phyloP scores from a whole-genome alignment of 2,888 invertebrate genomes.

The Spatulosminthurus flaviceps region DNA sequence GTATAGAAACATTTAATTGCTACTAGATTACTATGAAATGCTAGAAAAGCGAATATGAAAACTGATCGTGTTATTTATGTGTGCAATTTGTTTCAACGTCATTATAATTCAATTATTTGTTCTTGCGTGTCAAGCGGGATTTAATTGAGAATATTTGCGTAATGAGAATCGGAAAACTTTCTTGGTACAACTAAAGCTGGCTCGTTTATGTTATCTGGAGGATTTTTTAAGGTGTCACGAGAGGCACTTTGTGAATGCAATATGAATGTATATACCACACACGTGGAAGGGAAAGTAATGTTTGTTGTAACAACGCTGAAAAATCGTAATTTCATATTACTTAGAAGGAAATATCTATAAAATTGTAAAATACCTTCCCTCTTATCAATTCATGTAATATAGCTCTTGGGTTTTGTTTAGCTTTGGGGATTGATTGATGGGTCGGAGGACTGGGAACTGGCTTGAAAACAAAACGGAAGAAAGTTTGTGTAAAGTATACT shows the following conservation, averaged over 20 bases:
- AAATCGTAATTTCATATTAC: background rate
- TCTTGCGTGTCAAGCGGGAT: constrained; percentile 36
- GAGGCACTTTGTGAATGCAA: constrained; percentile 4
- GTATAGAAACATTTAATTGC: background rate
- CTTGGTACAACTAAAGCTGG: background rate
- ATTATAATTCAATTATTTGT: background rate
- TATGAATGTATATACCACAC: background rate
- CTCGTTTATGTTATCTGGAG: background rate
- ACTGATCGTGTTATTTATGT: background rate
- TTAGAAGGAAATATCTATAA: background rate
- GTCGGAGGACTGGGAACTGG: background rate
- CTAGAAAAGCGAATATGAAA: background rate
- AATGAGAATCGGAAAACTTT: background rate
- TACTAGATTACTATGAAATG: background rate
- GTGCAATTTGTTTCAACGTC: constrained; percentile 11
- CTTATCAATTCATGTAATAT: background rate
- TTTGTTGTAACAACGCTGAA: background rate
- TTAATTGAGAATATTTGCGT: constrained; percentile 4
- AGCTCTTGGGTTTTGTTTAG: too few relatives aligned
- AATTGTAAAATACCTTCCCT: too few relatives aligned
- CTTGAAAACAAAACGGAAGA: background rate
- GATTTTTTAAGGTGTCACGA: constrained; percentile 1
- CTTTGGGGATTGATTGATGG: background rate
- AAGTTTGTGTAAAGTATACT: constrained; percentile 6
- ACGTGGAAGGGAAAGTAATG: background rate